These are phyloP conservation scores for Periplaneta americana DNA, from an alignment of 1,140 invertebrate species.

Conservation along the genomic window DNA sequence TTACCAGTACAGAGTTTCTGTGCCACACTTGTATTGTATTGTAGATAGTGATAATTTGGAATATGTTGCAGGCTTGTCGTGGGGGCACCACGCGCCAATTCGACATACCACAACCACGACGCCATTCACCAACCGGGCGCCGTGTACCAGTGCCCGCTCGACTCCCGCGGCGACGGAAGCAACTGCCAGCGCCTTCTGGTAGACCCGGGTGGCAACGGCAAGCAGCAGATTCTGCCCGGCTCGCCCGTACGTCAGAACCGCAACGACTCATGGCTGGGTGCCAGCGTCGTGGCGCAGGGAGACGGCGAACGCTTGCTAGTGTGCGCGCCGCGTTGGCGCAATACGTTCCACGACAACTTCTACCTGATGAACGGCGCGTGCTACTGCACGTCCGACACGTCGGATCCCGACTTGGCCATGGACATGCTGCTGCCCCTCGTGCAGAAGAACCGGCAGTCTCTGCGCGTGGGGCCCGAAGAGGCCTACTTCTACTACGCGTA, in stretches of 20 bases:
- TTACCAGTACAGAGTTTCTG: no score
- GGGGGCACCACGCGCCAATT: constrained; percentile 7
- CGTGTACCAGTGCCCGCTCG: constrained; percentile 1
- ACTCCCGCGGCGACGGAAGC: not conserved
- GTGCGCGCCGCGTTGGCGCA: not conserved
- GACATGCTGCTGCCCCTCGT: not conserved
- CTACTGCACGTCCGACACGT: not conserved
- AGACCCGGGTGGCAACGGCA: not conserved
- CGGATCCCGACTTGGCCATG: not conserved
- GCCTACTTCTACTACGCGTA: not conserved
- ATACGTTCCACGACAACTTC: not conserved
- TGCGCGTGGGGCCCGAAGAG: no score
- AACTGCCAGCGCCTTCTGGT: not conserved
- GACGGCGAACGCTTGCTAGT: no score
- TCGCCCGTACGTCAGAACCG: no score
- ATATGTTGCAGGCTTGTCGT: constrained; percentile 11
- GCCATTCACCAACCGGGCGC: not conserved
- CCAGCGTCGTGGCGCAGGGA: no score
- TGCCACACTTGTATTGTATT: no score
- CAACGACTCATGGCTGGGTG: no score
- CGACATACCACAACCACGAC: not conserved
- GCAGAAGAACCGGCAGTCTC: no score
- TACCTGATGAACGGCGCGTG: not conserved
- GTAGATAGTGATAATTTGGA: no score
- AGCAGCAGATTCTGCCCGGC: no score